Evolutionary conservation across 2,113 vertebrate species (phyloP).

Genomic region (Rafetus swinhoei): DNA sequence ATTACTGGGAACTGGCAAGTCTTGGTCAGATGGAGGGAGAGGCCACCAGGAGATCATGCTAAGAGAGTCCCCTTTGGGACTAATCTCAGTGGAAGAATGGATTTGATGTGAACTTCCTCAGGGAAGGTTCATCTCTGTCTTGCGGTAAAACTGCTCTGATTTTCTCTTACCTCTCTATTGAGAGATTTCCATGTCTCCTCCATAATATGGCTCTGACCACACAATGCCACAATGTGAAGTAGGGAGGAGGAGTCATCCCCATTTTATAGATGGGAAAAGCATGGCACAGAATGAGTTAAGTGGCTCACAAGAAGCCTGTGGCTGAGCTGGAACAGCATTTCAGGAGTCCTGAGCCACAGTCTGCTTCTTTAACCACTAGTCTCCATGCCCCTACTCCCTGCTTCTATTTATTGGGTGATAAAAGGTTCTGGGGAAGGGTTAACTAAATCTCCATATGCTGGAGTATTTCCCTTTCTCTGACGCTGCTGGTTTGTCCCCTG

Average conservation of each 20-base stretch:
- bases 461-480: neutral
- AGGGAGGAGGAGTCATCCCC: neutral
- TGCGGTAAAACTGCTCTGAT: neutral
- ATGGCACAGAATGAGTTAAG: neutral
- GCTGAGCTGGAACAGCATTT: neutral
- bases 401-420: neutral
- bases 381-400: neutral
- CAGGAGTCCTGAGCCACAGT: neutral
- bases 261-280: neutral
- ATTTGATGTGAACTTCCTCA: neutral
- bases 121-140: neutral
- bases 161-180: accelerated
- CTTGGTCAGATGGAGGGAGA: neutral
- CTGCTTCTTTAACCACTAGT: neutral
- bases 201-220: neutral
- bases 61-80: neutral
- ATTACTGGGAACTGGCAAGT: neutral
- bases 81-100: neutral
- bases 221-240: neutral
- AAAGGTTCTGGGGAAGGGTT: neutral
- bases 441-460: accelerated
- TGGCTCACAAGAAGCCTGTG: neutral
- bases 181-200: neutral
- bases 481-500: neutral
- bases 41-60: neutral